Base-by-base conservation (phyloP, 1,140 invertebrate species). In the Drosophila pruinosa region DNA sequence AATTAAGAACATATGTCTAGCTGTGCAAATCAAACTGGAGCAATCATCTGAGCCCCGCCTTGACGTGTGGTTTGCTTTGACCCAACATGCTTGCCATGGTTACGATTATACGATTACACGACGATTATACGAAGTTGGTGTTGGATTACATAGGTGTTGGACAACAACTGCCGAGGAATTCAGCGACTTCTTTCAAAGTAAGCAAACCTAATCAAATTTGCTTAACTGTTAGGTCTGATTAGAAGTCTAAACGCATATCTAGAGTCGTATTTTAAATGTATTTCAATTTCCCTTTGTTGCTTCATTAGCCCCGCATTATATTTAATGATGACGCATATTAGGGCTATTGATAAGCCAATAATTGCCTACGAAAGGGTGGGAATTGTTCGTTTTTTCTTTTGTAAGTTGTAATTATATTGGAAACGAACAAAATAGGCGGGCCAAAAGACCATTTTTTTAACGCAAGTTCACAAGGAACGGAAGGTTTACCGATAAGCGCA, bases 41-140 rank as follows among this genome's bases (percentile, higher is more conserved):
- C 78, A 82, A 78, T 81, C 71, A 70, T 65, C 58, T 58, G 31
- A 34, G 75, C 64, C 54, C 56, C 63, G 64, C 53, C 64, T 48
- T 59, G 43, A 10, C 12, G 31, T 47, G 57, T 34, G 77, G 34
- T 82, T 82, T 86, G 78, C 74, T 88, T 82, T 88, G 82, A 75
- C 75, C 54, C 39, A 47, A 57, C 65, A 12, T 24, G 61, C 21
- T 75, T 54, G 43, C 77, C 72, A 80, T 80, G 78, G 78, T 76
- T 68, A 80, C 72, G 65, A 62, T 57, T 56, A 34, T 48, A 17
- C 28, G 39, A 43, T 65, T 48, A 48, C 28, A 57, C 26, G 45
- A 50, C 17, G 34, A 28, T 45, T 4, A 14, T 50, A 31, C 47
- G 12, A 17, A 8, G 52, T 47, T 34, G 34, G 59, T 52, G 31